phyloP scores from a whole-genome alignment of 2,113 vertebrate genomes.

The Indicator indicator region DNA sequence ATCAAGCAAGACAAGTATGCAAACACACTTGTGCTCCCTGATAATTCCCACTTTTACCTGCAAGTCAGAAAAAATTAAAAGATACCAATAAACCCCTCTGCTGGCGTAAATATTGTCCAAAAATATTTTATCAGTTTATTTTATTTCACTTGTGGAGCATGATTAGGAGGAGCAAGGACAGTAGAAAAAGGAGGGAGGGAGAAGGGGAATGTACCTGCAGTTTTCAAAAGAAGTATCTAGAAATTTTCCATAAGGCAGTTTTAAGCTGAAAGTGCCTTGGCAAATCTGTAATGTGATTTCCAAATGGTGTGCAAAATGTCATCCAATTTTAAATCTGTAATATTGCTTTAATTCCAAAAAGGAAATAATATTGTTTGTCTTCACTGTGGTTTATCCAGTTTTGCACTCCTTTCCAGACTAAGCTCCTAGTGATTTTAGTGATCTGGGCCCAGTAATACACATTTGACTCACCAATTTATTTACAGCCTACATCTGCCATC shows the following conservation, averaged over 20 bases:
- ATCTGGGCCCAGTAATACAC: background rate
- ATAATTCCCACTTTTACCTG: background rate
- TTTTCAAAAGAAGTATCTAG: constrained; percentile 52
- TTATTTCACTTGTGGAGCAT: background rate
- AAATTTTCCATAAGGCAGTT: constrained; percentile 69
- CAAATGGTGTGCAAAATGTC: constrained; percentile 64
- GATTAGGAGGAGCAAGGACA: background rate
- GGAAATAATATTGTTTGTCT: constrained; percentile 34
- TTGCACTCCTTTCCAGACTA: background rate
- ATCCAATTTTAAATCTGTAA: constrained; percentile 58
- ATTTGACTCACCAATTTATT: constrained; percentile 39
- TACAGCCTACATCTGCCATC: constrained; percentile 26
- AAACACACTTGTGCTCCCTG: background rate
- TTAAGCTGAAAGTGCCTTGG: constrained; percentile 60
- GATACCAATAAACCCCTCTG: rapidly evolving
- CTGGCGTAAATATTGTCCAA: background rate
- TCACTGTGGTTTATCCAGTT: background rate
- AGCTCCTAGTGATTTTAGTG: background rate
- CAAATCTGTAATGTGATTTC: constrained; percentile 68
- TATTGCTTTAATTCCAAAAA: constrained; percentile 42
- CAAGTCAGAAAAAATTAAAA: background rate
- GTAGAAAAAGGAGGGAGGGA: background rate
- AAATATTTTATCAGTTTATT: background rate
- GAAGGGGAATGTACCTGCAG: background rate
- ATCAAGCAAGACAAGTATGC: background rate